These are phyloP conservation scores for Trochalopteron elliotii DNA, from an alignment of 2,113 vertebrate species.

Conservation along the genomic window DNA sequence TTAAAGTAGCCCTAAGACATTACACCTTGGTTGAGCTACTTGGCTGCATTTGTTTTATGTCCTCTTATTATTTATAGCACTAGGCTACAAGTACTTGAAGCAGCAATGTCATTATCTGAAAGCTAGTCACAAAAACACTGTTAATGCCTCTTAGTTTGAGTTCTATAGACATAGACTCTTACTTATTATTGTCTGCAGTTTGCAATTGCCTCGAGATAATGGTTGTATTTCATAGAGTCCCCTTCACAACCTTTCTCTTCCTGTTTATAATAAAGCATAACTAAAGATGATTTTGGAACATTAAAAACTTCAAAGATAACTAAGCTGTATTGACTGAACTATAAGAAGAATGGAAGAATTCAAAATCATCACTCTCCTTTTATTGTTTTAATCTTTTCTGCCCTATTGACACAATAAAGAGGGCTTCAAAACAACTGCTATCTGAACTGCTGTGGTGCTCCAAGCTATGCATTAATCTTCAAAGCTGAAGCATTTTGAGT, in stretches of 20 bases:
- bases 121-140: not conserved
- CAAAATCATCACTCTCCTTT: not conserved
- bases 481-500: not conserved
- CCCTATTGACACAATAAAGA: not conserved
- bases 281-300: not conserved
- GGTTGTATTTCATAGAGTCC: not conserved
- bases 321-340: not conserved
- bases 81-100: not conserved
- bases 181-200: not conserved
- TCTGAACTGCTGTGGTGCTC: not conserved
- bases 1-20: not conserved
- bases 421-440: not conserved
- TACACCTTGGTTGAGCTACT: not conserved
- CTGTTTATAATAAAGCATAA: not conserved
- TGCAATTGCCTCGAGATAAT: not conserved
- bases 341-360: not conserved
- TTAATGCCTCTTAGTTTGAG: not conserved
- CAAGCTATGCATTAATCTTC: slow-evolving; percentile 8
- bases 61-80: not conserved
- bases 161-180: not conserved
- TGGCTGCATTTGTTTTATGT: not conserved
- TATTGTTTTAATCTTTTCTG: slow-evolving; percentile 11
- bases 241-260: not conserved
- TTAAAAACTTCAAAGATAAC: not conserved
- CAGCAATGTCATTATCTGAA: not conserved